A percentile compares a stretch with the other conserved stretches of the same genome.
Evolutionary conservation across 2,113 vertebrate genomes (phyloP).

Genomic region (Leptobrachium leishanense): DNA sequence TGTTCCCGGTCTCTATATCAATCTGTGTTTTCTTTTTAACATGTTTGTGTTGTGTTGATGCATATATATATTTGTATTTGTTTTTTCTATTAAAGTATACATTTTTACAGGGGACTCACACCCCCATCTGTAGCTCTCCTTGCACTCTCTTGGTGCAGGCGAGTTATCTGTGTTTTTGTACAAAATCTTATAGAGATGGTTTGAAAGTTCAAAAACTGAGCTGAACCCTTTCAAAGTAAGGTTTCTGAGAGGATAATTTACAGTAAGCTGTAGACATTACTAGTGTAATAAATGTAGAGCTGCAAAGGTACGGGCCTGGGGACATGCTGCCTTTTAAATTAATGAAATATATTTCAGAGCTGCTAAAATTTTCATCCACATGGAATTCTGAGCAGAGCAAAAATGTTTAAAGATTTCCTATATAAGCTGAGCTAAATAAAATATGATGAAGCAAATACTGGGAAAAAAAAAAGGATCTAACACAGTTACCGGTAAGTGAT

Average conservation of each 20-base stretch:
- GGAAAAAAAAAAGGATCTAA: slow-evolving; percentile 2
- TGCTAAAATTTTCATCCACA: neutral
- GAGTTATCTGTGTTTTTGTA: no score
- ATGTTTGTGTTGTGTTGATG: no score
- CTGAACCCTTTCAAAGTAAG: neutral
- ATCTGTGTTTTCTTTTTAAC: no score
- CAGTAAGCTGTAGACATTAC: neutral
- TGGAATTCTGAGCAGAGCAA: neutral
- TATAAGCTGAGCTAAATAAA: neutral
- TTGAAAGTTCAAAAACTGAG: no score
- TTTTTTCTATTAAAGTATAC: no score
- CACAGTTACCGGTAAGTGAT: slow-evolving; percentile 26
- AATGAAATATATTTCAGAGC: neutral
- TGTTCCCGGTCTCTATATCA: no score
- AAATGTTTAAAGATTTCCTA: slow-evolving; percentile 12
- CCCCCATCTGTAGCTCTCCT: no score
- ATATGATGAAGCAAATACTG: neutral
- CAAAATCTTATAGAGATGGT: no score
- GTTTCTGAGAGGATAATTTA: neutral
- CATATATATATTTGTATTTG: no score
- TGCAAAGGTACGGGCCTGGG: neutral
- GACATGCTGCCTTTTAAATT: neutral
- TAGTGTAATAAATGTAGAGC: slow-evolving; percentile 22
- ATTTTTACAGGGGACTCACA: no score
- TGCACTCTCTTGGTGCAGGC: no score